Evolutionary conservation across 2,888 invertebrate genomes (phyloP).

Genomic region (Ypsolopha sequella): DNA sequence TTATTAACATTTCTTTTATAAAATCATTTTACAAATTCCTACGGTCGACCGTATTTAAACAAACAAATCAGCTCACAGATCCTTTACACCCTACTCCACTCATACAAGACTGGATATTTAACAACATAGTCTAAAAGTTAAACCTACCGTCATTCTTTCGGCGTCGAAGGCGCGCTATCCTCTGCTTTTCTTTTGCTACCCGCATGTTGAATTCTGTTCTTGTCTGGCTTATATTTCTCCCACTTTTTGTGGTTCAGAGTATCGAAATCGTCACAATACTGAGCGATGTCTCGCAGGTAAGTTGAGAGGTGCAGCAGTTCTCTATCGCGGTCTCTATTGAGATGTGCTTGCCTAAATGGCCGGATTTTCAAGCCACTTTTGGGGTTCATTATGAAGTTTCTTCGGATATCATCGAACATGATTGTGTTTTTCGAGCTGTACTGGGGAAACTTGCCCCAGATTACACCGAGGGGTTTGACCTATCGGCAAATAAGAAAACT

Average conservation of each 20-base stretch:
- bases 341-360: conserved; percentile 91
- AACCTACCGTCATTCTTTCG: conserved; percentile 46
- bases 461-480: conserved; percentile 95
- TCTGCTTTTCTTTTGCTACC: conserved; percentile 62
- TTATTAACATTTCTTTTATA: too few relatives aligned
- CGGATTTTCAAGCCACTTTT: conserved; percentile 91
- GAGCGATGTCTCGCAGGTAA: conserved; percentile 87
- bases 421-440: conserved; percentile 94
- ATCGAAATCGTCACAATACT: conserved; percentile 84
- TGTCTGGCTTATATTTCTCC: conserved; percentile 81
- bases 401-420: conserved; percentile 96
- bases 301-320: conserved; percentile 85
- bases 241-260: conserved; percentile 91
- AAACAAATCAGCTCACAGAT: too few relatives aligned
- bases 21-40: too few relatives aligned
- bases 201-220: conserved; percentile 26
- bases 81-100: too few relatives aligned
- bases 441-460: conserved; percentile 95
- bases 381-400: conserved; percentile 98
- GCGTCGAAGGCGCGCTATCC: conserved; percentile 40
- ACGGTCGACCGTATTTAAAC: too few relatives aligned
- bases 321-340: conserved; percentile 85
- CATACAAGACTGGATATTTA: conserved; percentile 4
- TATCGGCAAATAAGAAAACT: conserved; percentile 30
- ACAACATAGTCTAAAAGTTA: neutral